Base-by-base conservation (phyloP, 1,140 invertebrate species). In the Nebria ingens region DNA sequence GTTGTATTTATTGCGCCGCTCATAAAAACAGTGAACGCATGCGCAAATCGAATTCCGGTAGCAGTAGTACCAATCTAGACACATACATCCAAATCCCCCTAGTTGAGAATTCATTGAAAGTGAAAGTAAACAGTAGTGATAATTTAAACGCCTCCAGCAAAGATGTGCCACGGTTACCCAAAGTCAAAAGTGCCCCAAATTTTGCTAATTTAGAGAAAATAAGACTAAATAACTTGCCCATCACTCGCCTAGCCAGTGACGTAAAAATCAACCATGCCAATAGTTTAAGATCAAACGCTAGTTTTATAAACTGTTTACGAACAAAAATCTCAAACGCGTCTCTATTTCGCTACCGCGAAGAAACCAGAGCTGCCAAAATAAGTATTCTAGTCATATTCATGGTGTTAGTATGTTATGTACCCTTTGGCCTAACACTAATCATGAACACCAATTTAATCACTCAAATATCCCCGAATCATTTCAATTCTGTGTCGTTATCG, bases 271-370 rank as follows among this genome's bases (percentile, higher is more conserved):
- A 61, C n/a, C 73, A 2, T 59, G 68, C 34, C 73, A 64, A 50
- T 62, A 70, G 62, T 67, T 70, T 58, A 61, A 63, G 52, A 62
- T 73, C 50, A 71, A 76, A 22, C 65, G 70, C 51, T 66, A 70
- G 64, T 71, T 83, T 84, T 61, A 84, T 89, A 59, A 84, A 80
- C 52, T 84, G 80, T 3, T 71, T 89, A 52, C 80, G 83, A 34
- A 82, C 86, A 66, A 74, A 84, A 9, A 85, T 91, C 40, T 89
- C 86, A 55, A 90, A 90, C 65, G 88, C 86, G 11, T 87, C 84
- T n/a, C 71, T 89, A 54, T 90, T 91, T 68, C 78, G 83, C 54
- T 89, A 89, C 66, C 75, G 87, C 19, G 87, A 90, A 69, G 88
- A 91, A 68, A 84, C 86, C 22, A 76, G 88, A 56, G 87, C 88